Conservation (phyloP, 1,140 invertebrate genomes). For the Drosophila pruinosa region DNA sequence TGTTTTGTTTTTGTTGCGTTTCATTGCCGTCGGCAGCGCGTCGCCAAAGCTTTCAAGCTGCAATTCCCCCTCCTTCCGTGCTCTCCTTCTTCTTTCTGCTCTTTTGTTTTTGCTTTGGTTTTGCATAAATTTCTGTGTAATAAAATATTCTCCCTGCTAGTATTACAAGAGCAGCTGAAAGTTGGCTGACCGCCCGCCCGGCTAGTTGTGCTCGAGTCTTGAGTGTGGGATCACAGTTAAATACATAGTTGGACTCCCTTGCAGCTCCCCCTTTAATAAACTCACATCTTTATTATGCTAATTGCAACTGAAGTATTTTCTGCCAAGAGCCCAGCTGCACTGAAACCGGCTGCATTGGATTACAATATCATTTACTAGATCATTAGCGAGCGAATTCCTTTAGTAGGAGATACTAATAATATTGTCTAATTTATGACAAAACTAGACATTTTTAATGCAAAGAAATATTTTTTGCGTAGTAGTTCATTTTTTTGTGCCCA, state of each 20-base stretch:
- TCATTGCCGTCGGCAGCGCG: constrained; percentile 70
- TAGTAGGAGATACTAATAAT: too few species aligned
- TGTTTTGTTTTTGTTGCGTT: constrained; percentile 33
- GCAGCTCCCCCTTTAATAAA: not conserved
- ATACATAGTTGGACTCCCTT: not conserved
- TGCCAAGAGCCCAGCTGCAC: too few species aligned
- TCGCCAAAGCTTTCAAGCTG: constrained; percentile 74
- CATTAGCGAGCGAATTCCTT: not conserved
- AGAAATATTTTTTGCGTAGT: too few species aligned
- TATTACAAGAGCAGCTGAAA: constrained; percentile 48
- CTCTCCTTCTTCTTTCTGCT: constrained; percentile 30
- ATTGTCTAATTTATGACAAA: too few species aligned
- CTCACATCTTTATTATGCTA: constrained; percentile 2
- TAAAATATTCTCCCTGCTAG: constrained; percentile 72
- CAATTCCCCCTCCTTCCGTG: not conserved
- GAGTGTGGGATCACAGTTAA: not conserved
- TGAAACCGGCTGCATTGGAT: not conserved
- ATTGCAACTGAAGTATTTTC: constrained; percentile 3
- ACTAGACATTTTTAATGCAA: too few species aligned
- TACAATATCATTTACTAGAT: not conserved
- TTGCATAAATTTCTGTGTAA: constrained; percentile 79
- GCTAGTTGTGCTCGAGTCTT: not conserved
- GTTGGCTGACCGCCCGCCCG: constrained; percentile 27
- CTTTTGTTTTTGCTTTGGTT: constrained; percentile 44
- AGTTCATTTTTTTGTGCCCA: too few species aligned